phyloP scores from a whole-genome alignment of 2,797 vertebrate genomes.

The Acanthiza pusilla region DNA sequence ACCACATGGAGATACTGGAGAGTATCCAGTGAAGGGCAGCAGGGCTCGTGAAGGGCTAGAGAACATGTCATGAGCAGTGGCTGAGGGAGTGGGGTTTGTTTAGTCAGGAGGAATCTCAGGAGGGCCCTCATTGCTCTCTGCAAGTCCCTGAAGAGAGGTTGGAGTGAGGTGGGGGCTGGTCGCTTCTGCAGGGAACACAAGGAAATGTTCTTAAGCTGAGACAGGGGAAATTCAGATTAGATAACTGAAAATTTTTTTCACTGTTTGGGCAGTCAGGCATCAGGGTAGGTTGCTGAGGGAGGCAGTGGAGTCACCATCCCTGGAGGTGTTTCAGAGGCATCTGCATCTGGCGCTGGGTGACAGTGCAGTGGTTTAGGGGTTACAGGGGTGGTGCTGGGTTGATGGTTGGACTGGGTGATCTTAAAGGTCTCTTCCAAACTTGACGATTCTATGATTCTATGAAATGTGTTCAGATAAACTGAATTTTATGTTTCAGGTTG shows the following conservation, averaged over 20 bases:
- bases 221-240: background rate
- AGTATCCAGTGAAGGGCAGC: background rate
- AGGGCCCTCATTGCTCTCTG: background rate
- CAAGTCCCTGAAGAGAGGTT: background rate
- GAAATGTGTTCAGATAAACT: background rate
- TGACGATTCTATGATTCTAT: background rate
- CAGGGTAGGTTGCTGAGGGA: background rate
- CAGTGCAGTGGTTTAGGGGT: background rate
- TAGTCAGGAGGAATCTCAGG: background rate
- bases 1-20: background rate
- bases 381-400: background rate
- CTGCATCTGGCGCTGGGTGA: background rate
- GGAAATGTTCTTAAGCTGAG: background rate
- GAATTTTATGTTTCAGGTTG: background rate
- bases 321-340: background rate
- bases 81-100: background rate
- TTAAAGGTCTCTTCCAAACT: background rate
- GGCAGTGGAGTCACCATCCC: background rate
- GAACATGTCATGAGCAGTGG: background rate
- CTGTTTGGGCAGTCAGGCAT: background rate
- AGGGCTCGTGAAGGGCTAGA: background rate
- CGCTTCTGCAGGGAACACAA: fast-evolving
- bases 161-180: background rate
- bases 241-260: background rate
- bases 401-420: background rate